Base-by-base conservation (phyloP, 2,888 invertebrate genomes). In the Lacanobia wlatinum region DNA sequence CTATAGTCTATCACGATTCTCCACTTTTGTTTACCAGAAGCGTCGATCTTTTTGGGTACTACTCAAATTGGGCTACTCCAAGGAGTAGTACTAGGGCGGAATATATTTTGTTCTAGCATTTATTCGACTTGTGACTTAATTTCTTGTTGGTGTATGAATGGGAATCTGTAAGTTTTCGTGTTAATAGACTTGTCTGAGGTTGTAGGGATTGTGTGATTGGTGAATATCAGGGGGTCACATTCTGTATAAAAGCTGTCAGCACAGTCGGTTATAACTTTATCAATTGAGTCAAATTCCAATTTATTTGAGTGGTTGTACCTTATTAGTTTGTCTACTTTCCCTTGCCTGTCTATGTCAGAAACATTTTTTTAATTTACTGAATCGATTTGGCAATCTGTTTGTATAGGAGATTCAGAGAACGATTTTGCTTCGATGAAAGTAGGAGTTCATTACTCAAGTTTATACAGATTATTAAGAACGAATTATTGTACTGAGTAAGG, bases 61-160 rank as follows among this genome's bases (percentile, higher is more conserved):
- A n/a, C n/a, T n/a, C n/a, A n/a, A n/a, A n/a, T n/a, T n/a, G n/a
- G n/a, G n/a, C n/a, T n/a, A n/a, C n/a, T n/a, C n/a, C n/a, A n/a
- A n/a, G n/a, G n/a, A n/a, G n/a, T n/a, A n/a, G n/a, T n/a, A n/a
- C n/a, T n/a, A n/a, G n/a, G n/a, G n/a, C 65, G 28, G 50, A 76
- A 65, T 7, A 71, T 71, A 21, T 76, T 52, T 68, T 76, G 68
- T 1, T 64, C 50, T 50, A 76, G 16, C 63, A 68, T 68, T 50
- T 76, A 71, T 14, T 76, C 21, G 18, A 85, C 70, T 81, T 87
- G 84, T 21, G 71, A 46, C 73, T 85, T 82, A 14, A 90, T 87
- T 79, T 89, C 90, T 63, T 80, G 76, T 63, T 80, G 76, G 34
- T 87, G 88, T 12, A 86, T 65, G 53, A 85, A 73, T 16, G 90